Conservation (phyloP, 2,888 invertebrate genomes). For the Antitype chi region DNA sequence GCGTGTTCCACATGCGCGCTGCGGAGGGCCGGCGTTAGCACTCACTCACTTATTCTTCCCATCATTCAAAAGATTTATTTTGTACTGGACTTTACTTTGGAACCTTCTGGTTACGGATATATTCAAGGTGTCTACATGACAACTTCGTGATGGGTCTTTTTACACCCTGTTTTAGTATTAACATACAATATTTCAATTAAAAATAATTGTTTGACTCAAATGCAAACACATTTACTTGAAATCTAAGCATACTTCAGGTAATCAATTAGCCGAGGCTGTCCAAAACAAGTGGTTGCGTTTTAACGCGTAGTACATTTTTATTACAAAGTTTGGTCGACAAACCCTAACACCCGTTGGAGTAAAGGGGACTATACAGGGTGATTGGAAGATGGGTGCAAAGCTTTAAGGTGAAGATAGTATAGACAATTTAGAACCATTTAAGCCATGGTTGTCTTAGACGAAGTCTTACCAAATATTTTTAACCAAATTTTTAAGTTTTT, state of each 20-base stretch:
- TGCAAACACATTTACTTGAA: neutral
- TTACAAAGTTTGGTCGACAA: neutral
- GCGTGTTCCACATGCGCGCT: slow-evolving; percentile 59
- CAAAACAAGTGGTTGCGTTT: neutral
- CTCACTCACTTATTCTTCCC: neutral
- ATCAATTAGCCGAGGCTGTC: neutral
- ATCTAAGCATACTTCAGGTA: neutral
- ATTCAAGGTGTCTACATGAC: neutral
- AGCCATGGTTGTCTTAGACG: too few relatives aligned
- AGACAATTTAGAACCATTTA: too few relatives aligned
- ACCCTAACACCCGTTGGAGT: neutral
- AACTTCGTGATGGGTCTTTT: neutral
- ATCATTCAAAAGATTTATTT: neutral
- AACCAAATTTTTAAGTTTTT: too few relatives aligned
- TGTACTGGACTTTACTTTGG: neutral
- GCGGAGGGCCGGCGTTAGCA: neutral
- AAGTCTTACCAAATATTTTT: too few relatives aligned
- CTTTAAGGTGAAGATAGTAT: too few relatives aligned
- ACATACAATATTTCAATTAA: neutral
- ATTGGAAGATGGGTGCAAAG: too few relatives aligned
- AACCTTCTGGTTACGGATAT: neutral
- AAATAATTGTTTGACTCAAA: too few relatives aligned
- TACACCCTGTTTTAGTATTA: neutral
- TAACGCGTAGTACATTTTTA: neutral
- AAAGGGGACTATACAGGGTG: too few relatives aligned